Evolutionary conservation across 2,113 vertebrate species (phyloP).

Genomic region (Crotalus viridis): DNA sequence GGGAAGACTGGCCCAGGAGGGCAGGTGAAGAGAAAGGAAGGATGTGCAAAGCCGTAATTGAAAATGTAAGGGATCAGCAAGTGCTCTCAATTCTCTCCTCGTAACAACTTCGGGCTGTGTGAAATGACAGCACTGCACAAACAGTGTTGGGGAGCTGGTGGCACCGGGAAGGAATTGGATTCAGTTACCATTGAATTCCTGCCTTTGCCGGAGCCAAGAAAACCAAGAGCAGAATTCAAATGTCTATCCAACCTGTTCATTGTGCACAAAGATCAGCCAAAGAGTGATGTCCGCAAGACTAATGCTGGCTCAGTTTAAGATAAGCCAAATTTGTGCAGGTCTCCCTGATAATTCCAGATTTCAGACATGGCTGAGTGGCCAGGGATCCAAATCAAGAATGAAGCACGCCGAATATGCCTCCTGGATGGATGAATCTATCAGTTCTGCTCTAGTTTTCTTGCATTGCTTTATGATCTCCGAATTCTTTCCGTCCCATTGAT

Average conservation of each 20-base stretch:
- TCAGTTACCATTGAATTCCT: neutral
- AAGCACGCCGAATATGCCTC: neutral
- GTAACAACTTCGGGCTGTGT: fast-evolving
- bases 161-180: no score
- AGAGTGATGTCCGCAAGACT: neutral
- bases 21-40: conserved; percentile 47
- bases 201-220: neutral
- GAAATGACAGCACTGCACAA: neutral
- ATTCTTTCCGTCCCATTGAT: neutral
- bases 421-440: neutral
- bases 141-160: neutral
- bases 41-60: conserved; percentile 33
- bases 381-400: neutral
- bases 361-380: neutral
- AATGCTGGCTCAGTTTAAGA: no score
- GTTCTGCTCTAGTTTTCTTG: neutral
- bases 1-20: conserved; percentile 32
- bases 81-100: neutral
- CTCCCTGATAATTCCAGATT: neutral
- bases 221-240: neutral
- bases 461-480: neutral
- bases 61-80: conserved; percentile 1
- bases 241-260: neutral
- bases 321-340: no score
- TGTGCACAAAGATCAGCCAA: neutral